Percentiles rank a stretch among this genome's conserved stretches.
These are phyloP conservation scores for Euphydryas editha DNA, from an alignment of 2,888 invertebrate species.

Conservation along the genomic window DNA sequence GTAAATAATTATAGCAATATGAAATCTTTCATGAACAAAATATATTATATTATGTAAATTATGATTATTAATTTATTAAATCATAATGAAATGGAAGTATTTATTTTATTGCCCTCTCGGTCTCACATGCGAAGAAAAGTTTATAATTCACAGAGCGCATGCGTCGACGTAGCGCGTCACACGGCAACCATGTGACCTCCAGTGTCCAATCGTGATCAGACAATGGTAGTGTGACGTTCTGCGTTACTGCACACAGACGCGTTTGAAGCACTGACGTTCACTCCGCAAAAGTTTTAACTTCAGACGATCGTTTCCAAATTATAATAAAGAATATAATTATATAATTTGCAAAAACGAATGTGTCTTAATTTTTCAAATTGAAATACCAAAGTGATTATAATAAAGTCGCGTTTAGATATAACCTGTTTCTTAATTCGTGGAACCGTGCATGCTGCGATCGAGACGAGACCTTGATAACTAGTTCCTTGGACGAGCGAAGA, in stretches of 20 bases:
- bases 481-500: constrained; percentile 79
- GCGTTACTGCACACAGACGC: constrained; percentile 55
- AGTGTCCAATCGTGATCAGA: constrained; percentile 64
- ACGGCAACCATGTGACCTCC: constrained; percentile 61
- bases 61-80: no score
- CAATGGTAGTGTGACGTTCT: constrained; percentile 61
- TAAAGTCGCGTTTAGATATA: constrained; percentile 57
- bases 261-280: constrained; percentile 63
- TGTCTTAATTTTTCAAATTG: constrained; percentile 44
- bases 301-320: constrained; percentile 43
- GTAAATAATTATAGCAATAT: no score
- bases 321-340: constrained; percentile 13
- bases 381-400: constrained; percentile 36
- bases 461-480: constrained; percentile 83
- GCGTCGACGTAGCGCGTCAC: constrained; percentile 69
- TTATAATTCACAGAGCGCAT: constrained; percentile 59
- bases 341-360: constrained; percentile 25
- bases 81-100: constrained; percentile 4
- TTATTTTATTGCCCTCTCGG: constrained; percentile 6
- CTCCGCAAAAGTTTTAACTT: constrained; percentile 52
- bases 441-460: constrained; percentile 73
- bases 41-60: background rate
- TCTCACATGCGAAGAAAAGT: constrained; percentile 2
- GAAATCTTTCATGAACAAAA: constrained; percentile 3
- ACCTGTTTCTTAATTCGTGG: constrained; percentile 76